Evolutionary conservation across 2,113 vertebrate species (phyloP), one percentile per base, ranked within the genome.

Genomic region (Boulengeromyrus knoepffleri): DNA sequence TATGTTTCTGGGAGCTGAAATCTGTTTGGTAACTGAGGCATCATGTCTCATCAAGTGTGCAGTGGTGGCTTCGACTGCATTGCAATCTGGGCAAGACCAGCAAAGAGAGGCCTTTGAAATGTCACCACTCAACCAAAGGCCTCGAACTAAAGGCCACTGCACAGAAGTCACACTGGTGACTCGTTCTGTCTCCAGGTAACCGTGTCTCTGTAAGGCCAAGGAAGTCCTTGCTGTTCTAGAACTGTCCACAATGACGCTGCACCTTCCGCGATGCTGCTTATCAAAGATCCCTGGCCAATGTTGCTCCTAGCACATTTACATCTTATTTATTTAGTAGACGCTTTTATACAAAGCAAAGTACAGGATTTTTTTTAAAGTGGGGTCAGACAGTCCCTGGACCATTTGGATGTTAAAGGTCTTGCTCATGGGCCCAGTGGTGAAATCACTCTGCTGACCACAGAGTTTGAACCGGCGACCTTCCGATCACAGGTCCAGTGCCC

Each of bases 81-180:
- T 47, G 7, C 80, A 46, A 45, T 39, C 8, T 84, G 70, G 13
- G 80, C 31, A 12, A n/a, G 19, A n/a, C 7, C 17, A 84, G 42
- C 42, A 85, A 21, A 85, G 17, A 47, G 21, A n/a, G 7, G 83
- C 45, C 45, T 46, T 10, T n/a, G 45, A 85, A 47, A 85, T 85
- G 83, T 46, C 45, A 85, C 1, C 8, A 10, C 19, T 85, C 7
- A 17, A 7, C 36, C 15, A 24, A 83, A 42, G 39, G 42, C 77
- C 42, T 39, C 31, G 17, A 39, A 85, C 90, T 92, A 93, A 92
- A 93, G 90, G 89, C 90, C 94, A 83, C 80, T 58, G 87, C 89
- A 88, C 87, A 91, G 88, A 89, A 47, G 83, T 85, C 39, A 85
- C 74, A 42, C 17, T 17, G 74, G 74, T 42, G 74, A 42, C 74